These are phyloP conservation scores for Metacarcinus magister DNA, from an alignment of 2,888 invertebrate species.

Conservation along the genomic window DNA sequence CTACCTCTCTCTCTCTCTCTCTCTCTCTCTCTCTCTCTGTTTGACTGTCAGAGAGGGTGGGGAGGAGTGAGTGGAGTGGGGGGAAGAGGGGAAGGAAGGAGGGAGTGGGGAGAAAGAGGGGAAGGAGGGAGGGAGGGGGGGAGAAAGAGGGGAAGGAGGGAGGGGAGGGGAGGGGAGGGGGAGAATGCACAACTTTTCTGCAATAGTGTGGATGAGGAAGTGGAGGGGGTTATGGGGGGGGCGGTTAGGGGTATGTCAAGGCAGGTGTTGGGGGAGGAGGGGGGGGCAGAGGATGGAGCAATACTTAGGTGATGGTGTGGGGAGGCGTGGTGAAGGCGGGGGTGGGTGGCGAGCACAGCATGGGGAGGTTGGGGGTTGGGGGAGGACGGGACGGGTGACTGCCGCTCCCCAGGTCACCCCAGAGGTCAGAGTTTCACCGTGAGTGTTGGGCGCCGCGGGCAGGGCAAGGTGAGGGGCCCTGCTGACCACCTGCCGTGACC, in stretches of 20 bases:
- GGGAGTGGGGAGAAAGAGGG: background rate
- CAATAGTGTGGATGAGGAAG: too few species aligned
- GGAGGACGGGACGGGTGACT: background rate
- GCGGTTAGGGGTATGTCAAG: too few species aligned
- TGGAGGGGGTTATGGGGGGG: too few species aligned
- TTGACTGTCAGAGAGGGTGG: too few species aligned
- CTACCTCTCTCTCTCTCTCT: slow-evolving; percentile 50
- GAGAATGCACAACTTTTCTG: background rate
- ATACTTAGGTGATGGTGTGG: background rate
- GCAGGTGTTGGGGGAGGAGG: background rate
- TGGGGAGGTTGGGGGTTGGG: background rate
- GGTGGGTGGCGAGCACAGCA: background rate
- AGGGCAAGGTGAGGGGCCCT: background rate
- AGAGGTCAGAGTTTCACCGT: slow-evolving; percentile 20
- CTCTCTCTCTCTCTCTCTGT: slow-evolving; percentile 55
- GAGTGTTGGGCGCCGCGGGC: slow-evolving; percentile 45
- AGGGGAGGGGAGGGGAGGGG: background rate
- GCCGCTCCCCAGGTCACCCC: background rate
- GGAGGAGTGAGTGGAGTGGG: background rate
- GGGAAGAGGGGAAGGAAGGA: background rate
- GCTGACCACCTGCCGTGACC: background rate
- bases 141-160: background rate
- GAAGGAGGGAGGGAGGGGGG: background rate
- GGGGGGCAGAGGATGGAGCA: background rate
- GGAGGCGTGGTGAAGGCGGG: background rate